These are phyloP conservation scores for Tetragonula carbonaria DNA, from an alignment of 2,888 invertebrate species.

Conservation along the genomic window DNA sequence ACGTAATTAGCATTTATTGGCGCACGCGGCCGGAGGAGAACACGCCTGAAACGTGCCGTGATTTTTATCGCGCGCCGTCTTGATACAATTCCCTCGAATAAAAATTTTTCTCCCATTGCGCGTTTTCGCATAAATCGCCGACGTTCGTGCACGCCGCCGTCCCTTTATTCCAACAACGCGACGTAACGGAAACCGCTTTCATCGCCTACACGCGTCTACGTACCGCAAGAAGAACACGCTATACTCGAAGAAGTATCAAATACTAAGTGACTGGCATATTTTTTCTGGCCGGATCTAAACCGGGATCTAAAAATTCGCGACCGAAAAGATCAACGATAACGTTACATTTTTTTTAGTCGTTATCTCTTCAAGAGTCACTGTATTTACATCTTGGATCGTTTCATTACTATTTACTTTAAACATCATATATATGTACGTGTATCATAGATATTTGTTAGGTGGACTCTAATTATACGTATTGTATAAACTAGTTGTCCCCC, in stretches of 20 bases:
- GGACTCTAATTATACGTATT: too few species aligned
- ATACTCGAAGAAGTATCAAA: neutral
- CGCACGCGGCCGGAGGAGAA: neutral
- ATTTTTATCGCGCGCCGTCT: constrained; percentile 11
- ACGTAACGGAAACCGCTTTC: constrained; percentile 22
- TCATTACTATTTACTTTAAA: too few species aligned
- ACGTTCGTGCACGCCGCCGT: neutral
- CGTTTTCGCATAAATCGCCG: neutral
- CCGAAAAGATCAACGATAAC: neutral
- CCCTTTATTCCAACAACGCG: neutral
- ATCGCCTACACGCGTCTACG: constrained; percentile 7
- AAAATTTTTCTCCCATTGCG: constrained; percentile 5
- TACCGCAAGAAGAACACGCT: neutral
- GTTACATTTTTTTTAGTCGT: neutral
- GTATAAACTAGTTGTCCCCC: too few species aligned
- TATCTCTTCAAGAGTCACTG: too few species aligned
- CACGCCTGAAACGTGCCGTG: constrained; percentile 2
- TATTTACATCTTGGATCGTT: too few species aligned
- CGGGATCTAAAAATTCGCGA: neutral
- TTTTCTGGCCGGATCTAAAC: neutral
- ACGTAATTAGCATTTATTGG: constrained; percentile 11
- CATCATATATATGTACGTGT: too few species aligned
- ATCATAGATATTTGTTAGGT: too few species aligned
- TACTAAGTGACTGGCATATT: neutral
- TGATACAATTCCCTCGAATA: constrained; percentile 11